Percentiles rank a stretch among this genome's conserved stretches.
These are phyloP conservation scores for Bugula neritina DNA, from an alignment of 2,888 invertebrate species.

Conservation along the genomic window DNA sequence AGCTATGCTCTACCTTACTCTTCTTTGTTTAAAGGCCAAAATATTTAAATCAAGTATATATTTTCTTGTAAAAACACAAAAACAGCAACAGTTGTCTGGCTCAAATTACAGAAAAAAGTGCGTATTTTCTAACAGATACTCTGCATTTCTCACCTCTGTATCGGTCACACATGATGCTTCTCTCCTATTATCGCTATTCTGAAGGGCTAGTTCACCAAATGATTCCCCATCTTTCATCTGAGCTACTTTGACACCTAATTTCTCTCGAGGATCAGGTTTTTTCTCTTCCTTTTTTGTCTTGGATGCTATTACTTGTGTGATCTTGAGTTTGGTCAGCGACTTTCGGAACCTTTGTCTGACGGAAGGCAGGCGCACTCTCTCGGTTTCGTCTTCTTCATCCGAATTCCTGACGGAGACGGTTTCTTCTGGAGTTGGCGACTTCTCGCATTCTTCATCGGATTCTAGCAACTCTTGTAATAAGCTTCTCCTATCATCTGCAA, in stretches of 20 bases:
- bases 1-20: no score
- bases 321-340: conserved; percentile 22
- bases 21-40: no score
- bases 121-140: no score
- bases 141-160: background rate
- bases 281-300: background rate
- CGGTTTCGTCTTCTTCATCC: background rate
- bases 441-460: conserved; percentile 14
- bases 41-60: no score
- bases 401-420: background rate
- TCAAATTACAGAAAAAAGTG: no score
- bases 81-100: no score
- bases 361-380: background rate
- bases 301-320: background rate
- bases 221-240: background rate
- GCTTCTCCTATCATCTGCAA: background rate
- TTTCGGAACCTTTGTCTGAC: conserved; percentile 8
- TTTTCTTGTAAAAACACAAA: no score
- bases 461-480: conserved; percentile 13
- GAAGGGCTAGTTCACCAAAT: conserved; percentile 23
- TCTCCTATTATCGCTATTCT: conserved; percentile 8
- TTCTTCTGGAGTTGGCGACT: conserved; percentile 10
- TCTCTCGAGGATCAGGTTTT: conserved; percentile 19
- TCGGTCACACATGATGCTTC: conserved; percentile 22
- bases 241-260: conserved; percentile 16